Evolutionary conservation across 2,888 invertebrate genomes (phyloP).

Genomic region (Trachelus tabidus): DNA sequence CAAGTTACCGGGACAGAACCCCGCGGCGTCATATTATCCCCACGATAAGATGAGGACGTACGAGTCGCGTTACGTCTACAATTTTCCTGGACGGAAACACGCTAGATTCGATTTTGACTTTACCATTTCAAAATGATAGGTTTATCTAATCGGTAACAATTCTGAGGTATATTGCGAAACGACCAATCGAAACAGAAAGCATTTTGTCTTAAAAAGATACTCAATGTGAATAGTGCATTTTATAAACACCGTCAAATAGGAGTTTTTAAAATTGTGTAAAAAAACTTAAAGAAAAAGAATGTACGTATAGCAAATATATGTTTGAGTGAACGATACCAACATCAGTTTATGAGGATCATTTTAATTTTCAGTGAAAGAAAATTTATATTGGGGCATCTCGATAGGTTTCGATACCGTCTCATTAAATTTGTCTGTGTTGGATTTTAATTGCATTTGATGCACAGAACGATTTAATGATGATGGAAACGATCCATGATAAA

Average conservation of each 20-base stretch:
- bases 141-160: neutral
- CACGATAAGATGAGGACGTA: constrained; percentile 10
- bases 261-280: neutral
- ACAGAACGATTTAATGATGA: constrained; percentile 16
- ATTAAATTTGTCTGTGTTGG: neutral
- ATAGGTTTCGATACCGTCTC: neutral
- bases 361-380: too few species aligned
- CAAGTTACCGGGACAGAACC: constrained; percentile 30
- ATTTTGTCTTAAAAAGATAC: neutral
- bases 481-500: constrained; percentile 17
- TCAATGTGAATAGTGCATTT: neutral
- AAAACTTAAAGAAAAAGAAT: neutral
- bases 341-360: too few species aligned
- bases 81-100: constrained; percentile 10
- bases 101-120: constrained; percentile 20
- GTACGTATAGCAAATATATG: too few species aligned
- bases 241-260: neutral
- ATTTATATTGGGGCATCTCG: too few species aligned
- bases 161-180: neutral
- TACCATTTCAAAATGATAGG: constrained; percentile 1
- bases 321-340: too few species aligned
- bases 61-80: neutral
- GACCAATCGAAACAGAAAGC: neutral
- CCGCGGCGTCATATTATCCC: constrained; percentile 23
- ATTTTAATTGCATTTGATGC: constrained; percentile 13